Evolutionary conservation across 2,888 invertebrate genomes (phyloP), one percentile per base, ranked within the genome.

Genomic region (Autographa gamma): DNA sequence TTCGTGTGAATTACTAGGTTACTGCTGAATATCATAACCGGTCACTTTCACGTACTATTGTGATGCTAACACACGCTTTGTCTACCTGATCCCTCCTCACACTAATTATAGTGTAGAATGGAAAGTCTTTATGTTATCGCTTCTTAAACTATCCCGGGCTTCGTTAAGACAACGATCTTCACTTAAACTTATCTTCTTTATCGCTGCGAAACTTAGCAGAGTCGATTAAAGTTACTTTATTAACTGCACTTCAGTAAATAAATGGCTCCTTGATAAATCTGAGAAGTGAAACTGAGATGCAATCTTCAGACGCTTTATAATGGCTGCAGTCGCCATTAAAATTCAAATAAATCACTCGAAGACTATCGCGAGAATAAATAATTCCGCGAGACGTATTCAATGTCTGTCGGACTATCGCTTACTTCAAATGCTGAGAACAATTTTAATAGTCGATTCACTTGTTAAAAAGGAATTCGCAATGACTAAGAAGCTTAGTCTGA

Each of bases 401-500:
- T n/a, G 6, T 48, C 16, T 16, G 6, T n/a, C 7, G 48, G n/a
- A 41, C 43, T 16, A 43, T 43, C 43, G 2, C 4, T 43, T 16
- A 48, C 2, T 48, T 48, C 0, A n/a, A 48, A 43, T 43, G 41
- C 4, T 48, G n/a, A 6, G 8, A 6, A 48, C 58, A 18, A 61
- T 61, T 54, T 9, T 6, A 8, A 19, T n/a, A 41, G 16, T 19
- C 8, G n/a, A 18, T 60, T 54, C 52, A 48, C 18, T 48, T 48
- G 14, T 31, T 62, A 18, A 60, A 16, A 48, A 19, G 25, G 43
- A 63, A 32, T 9, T 25, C 11, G 18, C 11, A 41, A 25, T 38
- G 0, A 56, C 32, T 60, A 54, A 56, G 54, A 41, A 52, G 31
- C 52, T 69, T 74, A 61, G 8, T 58, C 41, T 48, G 61, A 41